A percentile compares a stretch with the other conserved stretches of the same genome.
Evolutionary conservation across 2,113 vertebrate genomes (phyloP).

Genomic region (Casuarius casuarius): DNA sequence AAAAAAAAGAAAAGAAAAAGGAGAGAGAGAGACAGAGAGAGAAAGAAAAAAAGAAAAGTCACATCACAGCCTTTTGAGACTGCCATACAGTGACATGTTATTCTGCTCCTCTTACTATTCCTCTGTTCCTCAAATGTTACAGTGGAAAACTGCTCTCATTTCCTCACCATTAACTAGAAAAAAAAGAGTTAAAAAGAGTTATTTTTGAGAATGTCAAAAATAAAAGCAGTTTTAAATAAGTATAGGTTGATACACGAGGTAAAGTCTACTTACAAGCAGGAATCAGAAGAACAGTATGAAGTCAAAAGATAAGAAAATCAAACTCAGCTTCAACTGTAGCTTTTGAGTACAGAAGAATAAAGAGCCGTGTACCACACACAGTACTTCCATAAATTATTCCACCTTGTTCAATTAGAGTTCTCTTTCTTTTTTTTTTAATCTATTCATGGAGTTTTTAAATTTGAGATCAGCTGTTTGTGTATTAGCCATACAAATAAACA

Average conservation of each 20-base stretch:
- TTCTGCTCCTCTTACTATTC: not conserved
- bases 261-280: not conserved
- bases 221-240: not conserved
- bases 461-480: not conserved
- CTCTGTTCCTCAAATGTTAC: not conserved
- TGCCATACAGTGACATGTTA: accelerated
- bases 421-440: not conserved
- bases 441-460: not conserved
- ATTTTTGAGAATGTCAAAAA: not conserved
- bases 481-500: not conserved
- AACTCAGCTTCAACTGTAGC: not conserved
- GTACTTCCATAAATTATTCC: not conserved
- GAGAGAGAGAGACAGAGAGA: too few relatives aligned
- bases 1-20: not conserved
- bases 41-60: not conserved
- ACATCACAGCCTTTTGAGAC: accelerated
- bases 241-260: not conserved
- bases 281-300: not conserved
- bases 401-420: not conserved
- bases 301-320: not conserved
- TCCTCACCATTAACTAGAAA: not conserved
- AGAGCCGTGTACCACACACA: not conserved
- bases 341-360: not conserved
- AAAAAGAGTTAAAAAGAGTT: not conserved
- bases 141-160: not conserved